Conservation (phyloP, 1,140 invertebrate genomes). For the Ips nitidus region DNA sequence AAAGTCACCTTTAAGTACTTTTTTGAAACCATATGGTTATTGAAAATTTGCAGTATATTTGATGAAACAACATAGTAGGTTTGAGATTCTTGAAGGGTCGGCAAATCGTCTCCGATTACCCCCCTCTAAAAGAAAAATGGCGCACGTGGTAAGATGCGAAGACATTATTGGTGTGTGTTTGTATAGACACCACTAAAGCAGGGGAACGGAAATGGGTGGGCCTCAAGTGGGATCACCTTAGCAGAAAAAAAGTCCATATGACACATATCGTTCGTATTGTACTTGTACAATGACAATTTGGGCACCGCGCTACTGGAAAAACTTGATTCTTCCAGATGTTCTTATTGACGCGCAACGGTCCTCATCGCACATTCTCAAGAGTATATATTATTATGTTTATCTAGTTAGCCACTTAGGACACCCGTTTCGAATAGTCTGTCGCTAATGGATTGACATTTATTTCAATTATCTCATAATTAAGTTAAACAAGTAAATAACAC, state of each 20-base stretch:
- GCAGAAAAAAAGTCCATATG: constrained; percentile 19
- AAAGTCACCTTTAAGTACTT: too few relatives aligned
- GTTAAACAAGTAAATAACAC: constrained; percentile 38
- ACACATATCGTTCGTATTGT: constrained; percentile 15
- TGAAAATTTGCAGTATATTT: too few relatives aligned
- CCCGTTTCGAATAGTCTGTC: constrained; percentile 7
- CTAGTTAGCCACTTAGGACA: neutral
- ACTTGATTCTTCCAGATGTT: constrained; percentile 9
- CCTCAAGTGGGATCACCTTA: constrained; percentile 31
- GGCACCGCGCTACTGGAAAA: constrained; percentile 14
- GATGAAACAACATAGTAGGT: constrained; percentile 11
- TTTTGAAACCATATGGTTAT: too few relatives aligned
- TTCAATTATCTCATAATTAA: constrained; percentile 37
- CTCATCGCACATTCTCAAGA: too few relatives aligned
- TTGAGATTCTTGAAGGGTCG: constrained; percentile 12
- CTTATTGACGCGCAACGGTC: too few relatives aligned
- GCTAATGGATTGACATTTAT: constrained; percentile 35
- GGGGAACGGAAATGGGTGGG: constrained; percentile 36
- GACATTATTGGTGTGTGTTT: constrained; percentile 33
- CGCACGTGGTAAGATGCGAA: constrained; percentile 32
- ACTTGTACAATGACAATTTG: neutral
- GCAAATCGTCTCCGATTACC: constrained; percentile 31
- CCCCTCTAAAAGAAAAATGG: constrained; percentile 27
- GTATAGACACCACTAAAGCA: constrained; percentile 28
- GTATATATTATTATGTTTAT: too few relatives aligned